Base-by-base conservation (phyloP, 1,140 invertebrate genomes). In the Teleogryllus occipitalis region DNA sequence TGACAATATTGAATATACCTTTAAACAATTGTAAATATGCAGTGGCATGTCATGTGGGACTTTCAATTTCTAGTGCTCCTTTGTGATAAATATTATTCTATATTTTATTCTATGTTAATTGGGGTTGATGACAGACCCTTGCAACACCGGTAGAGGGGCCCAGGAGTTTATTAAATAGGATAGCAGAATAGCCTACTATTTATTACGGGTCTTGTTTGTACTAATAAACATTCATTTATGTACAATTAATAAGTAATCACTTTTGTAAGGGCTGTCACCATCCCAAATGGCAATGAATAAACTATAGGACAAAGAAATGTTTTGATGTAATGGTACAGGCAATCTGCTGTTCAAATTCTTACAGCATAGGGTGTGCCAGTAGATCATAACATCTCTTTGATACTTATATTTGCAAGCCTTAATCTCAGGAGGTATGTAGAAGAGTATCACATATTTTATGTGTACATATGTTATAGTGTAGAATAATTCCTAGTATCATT, bases 381-480 rank as follows among this genome's bases (percentile, higher is more conserved):
- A 65, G 54, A 65, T 65, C 18, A 10, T 65, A 65, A 14, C 7
- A 65, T 65, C 18, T 65, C 54, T 65, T 65, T 10, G 18, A 65
- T 10, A 65, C 54, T 14, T 65, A 18, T 3, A 65, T 65, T 65
- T 65, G 54, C 54, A 65, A 65, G 54, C 54, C 54, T 65, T 65
- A 65, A 65, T 14, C 54, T 65, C 54, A 65, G 54, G 54, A 65
- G 54, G 54, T 65, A 65, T 65, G 54, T 65, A 65, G 54, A 65
- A 65, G 18, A 65, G 27, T 14, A 65, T 65, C 54, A 65, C 54
- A 65, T 65, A 65, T 65, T 65, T 65, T 65, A 65, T 65, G 54
- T 65, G 54, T 65, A 65, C 10, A 65, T 65, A 65, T 65, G 54
- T 65, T 65, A 65, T 65, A 65, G 54, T 65, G 54, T 65, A 65